phyloP scores from a whole-genome alignment of 1,140 invertebrate species.

The Asobara japonica region DNA sequence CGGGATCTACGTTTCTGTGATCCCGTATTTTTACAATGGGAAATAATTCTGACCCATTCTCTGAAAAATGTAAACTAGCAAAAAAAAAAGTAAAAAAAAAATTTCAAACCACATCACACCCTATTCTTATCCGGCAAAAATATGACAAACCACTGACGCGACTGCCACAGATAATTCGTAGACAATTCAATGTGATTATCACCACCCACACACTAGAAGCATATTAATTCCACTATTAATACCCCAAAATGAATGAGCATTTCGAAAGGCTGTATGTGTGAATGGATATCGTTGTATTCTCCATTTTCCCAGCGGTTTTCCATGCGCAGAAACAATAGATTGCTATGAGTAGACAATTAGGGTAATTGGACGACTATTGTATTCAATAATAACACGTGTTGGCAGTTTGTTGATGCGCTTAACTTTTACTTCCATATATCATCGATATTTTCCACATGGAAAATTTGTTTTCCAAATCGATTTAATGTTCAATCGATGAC shows the following conservation, averaged over 20 bases:
- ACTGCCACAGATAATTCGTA: neutral
- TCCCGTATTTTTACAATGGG: too few species aligned
- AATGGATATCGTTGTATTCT: neutral
- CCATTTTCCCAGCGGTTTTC: neutral
- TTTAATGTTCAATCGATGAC: neutral
- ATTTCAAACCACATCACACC: too few species aligned
- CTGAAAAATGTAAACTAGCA: too few species aligned
- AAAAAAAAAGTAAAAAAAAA: too few species aligned
- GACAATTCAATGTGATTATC: neutral
- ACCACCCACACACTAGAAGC: neutral
- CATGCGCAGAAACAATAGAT: neutral
- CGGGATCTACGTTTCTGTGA: too few species aligned
- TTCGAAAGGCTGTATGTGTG: neutral
- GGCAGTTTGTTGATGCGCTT: neutral
- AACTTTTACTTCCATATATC: neutral
- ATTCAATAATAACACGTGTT: slow-evolving; percentile 4
- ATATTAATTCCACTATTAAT: neutral
- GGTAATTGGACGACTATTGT: neutral
- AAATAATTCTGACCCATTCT: too few species aligned
- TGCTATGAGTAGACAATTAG: slow-evolving; percentile 6
- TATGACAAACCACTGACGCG: too few species aligned
- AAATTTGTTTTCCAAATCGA: neutral
- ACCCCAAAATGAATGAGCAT: neutral
- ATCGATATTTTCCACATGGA: neutral
- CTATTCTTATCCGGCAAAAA: too few species aligned